Evolutionary conservation across 2,113 vertebrate genomes (phyloP).

Genomic region (Casuarius casuarius): DNA sequence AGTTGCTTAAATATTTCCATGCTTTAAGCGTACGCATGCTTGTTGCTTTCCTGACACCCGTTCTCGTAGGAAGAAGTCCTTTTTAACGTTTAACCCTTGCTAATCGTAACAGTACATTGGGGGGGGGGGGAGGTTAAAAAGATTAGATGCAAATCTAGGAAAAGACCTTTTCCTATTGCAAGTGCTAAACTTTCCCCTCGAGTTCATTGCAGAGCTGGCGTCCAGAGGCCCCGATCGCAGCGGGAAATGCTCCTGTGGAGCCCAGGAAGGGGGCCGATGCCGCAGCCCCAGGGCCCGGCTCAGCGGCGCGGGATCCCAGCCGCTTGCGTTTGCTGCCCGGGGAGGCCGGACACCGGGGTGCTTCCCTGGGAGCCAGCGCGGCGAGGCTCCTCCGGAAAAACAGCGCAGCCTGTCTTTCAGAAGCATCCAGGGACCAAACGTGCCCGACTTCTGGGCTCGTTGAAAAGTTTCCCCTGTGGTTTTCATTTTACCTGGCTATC

Average conservation of each 20-base stretch:
- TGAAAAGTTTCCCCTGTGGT: neutral
- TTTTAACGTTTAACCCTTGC: neutral
- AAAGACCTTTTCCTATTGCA: neutral
- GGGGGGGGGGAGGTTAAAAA: neutral
- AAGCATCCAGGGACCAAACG: neutral
- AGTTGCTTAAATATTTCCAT: neutral
- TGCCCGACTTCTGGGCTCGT: neutral
- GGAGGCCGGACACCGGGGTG: no score
- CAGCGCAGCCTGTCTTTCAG: neutral
- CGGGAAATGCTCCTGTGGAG: neutral
- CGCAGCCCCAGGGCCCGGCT: no score
- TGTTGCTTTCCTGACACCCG: neutral
- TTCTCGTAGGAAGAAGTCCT: neutral
- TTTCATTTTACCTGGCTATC: neutral
- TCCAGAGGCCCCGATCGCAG: rapidly evolving
- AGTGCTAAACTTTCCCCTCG: neutral
- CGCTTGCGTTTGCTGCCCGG: neutral
- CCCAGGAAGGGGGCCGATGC: rapidly evolving
- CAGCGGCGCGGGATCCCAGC: no score
- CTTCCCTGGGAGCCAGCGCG: neutral
- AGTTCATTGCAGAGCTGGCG: rapidly evolving
- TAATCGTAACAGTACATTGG: rapidly evolving
- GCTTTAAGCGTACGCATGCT: neutral
- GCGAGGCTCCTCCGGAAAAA: neutral
- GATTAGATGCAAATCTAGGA: neutral